Evolutionary conservation across 30 jellyfish, hydroid and myxozoan species (phyloP), one percentile per base, ranked within the genome.

Genomic region (Nemopilema nomurai): DNA sequence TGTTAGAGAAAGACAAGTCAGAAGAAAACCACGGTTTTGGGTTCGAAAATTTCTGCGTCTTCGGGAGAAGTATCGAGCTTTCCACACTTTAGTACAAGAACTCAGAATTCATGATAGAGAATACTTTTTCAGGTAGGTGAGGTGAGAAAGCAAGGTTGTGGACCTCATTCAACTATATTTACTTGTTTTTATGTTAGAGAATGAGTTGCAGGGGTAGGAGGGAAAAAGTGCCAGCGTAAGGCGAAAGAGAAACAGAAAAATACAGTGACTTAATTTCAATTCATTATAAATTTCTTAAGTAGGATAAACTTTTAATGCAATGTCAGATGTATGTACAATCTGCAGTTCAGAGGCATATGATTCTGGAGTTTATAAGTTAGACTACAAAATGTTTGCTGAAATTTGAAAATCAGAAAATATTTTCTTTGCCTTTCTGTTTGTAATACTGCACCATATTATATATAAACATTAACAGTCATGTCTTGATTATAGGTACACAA

Each of bases 21-120:
- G 85, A 75, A 75, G 85, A 52, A 75, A 51, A 24, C 85, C 71
- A 32, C 19, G 78, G 73, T 75, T 75, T 51, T 75, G 85, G 74
- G 85, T 75, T 29, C 85, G 85, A 4, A 19, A 75, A 75, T 32
- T 75, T 75, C 73, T 32, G 71, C 85, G 74, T 75, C 73, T 51
- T 32, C 71, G 85, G 73, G 74, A 75, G 51, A 26, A 25, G 30
- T 24, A 75, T 75, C 77, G 85, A 23, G 85, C 85, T 32, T 75
- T 32, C 73, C 71, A 33, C 31, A 75, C 85, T 13, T 75, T 75
- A 52, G 85, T 49, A 75, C 85, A 52, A 75, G 85, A 75, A 75
- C 85, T 75, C 41, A 41, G 73, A 51, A 41, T 75, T 69, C 73
- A 32, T 31, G 85, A 75, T 69, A 75, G 85, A 75, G 85, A 75